phyloP scores from a whole-genome alignment of 2,113 vertebrate species.

The Epinephelus lanceolatus region DNA sequence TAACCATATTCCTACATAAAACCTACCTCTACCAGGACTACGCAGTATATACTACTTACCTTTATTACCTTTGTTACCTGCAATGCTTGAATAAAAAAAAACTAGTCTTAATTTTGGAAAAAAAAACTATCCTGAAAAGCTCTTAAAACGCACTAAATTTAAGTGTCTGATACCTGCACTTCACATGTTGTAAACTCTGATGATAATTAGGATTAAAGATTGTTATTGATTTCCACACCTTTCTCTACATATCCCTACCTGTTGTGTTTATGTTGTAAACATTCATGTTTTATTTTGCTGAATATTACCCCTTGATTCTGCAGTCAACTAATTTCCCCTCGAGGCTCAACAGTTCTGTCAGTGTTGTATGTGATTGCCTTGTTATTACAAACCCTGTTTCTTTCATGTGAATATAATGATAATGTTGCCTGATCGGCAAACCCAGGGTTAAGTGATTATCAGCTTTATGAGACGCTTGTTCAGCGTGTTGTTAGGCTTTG shows the following conservation, averaged over 20 bases:
- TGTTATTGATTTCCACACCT: background rate
- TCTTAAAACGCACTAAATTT: too few relatives aligned
- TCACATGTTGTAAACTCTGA: background rate
- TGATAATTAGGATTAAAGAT: background rate
- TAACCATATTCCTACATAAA: too few relatives aligned
- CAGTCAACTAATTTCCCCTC: background rate
- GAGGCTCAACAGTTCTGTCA: background rate
- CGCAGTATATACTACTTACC: too few relatives aligned
- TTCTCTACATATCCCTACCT: too few relatives aligned
- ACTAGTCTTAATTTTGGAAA: too few relatives aligned
- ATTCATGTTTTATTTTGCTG: background rate
- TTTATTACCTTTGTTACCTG: too few relatives aligned
- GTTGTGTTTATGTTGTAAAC: background rate
- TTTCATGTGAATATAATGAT: background rate
- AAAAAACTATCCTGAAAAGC: too few relatives aligned
- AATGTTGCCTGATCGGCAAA: background rate
- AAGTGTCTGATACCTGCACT: too few relatives aligned
- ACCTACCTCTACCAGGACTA: too few relatives aligned
- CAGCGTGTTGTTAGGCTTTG: background rate
- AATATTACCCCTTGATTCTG: background rate
- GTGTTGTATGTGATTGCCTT: background rate
- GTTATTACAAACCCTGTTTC: background rate
- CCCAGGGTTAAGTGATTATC: background rate
- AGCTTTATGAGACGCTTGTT: background rate
- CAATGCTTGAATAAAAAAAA: too few relatives aligned